Percentiles rank a stretch among this genome's conserved stretches.
Evolutionary conservation across 2,888 invertebrate genomes (phyloP).

Genomic region (Terebella lapidaria): DNA sequence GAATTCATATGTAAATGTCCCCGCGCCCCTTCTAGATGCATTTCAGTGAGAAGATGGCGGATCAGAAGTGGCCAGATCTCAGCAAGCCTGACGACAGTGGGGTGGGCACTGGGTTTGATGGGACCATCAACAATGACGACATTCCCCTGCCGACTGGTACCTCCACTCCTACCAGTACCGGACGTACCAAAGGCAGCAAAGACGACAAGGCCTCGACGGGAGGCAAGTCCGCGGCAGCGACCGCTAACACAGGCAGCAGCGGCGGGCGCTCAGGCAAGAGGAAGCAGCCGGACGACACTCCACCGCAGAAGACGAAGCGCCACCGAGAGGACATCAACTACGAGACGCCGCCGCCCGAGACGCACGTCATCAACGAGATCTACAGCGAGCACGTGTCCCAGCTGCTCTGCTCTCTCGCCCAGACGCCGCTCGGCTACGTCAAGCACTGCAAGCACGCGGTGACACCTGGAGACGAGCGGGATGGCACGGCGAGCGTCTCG

Average conservation of each 20-base stretch:
- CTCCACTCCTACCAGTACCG: not conserved
- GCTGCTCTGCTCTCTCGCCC: not conserved
- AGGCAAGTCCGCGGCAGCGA: not conserved
- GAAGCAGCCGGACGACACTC: not conserved
- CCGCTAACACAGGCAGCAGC: not conserved
- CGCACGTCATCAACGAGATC: constrained; percentile 1
- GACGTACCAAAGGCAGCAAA: not conserved
- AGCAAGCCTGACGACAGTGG: not conserved
- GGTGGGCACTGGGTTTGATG: too few species aligned
- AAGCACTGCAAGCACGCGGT: constrained; percentile 1
- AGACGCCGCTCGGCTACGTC: constrained; percentile 1
- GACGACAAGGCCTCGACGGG: not conserved
- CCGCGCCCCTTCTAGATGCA: too few species aligned
- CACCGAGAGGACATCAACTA: not conserved
- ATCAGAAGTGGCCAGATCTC: not conserved
- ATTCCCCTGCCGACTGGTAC: too few species aligned
- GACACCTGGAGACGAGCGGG: not conserved
- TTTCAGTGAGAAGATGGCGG: not conserved
- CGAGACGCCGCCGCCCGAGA: not conserved
- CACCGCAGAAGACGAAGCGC: not conserved
- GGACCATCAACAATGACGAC: too few species aligned
- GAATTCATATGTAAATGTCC: too few species aligned
- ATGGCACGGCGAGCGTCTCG: not conserved
- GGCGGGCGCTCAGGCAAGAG: not conserved
- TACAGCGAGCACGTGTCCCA: not conserved